Conservation (phyloP, 2,797 vertebrate genomes). For the Rhynchotus rufescens region DNA sequence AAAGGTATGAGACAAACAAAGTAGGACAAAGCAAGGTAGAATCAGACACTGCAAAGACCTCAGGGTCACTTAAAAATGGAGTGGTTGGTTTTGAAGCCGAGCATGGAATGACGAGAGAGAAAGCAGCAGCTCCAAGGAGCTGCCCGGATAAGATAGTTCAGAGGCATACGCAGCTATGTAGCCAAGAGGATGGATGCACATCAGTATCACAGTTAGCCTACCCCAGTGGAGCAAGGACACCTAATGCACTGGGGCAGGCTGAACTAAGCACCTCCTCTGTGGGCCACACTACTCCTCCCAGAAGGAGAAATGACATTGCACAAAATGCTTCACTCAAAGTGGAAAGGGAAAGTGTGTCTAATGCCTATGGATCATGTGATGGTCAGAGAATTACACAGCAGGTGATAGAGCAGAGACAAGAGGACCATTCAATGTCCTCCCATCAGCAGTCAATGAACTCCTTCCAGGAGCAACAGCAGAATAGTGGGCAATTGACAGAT, state of each 20-base stretch:
- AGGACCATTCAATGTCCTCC: background rate
- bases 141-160: conserved; percentile 51
- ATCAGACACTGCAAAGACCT: background rate
- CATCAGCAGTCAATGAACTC: conserved; percentile 19
- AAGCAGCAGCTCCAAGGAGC: conserved; percentile 14
- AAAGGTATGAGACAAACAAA: conserved; percentile 64
- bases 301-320: background rate
- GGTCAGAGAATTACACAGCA: conserved; percentile 27
- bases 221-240: conserved; percentile 66
- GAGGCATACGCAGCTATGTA: conserved; percentile 10
- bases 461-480: conserved; percentile 17
- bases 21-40: conserved; percentile 58
- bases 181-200: background rate
- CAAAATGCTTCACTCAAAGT: conserved; percentile 54
- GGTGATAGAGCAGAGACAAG: conserved; percentile 43
- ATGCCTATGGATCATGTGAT: background rate
- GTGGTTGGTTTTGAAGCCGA: background rate
- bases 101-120: background rate
- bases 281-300: background rate
- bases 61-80: conserved; percentile 30
- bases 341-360: conserved; percentile 42
- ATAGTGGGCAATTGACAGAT: background rate
- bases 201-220: conserved; percentile 39
- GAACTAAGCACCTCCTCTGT: background rate
- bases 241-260: conserved; percentile 59